Conservation (phyloP, 2,888 invertebrate genomes). For the Meiosimyza decipiens region DNA sequence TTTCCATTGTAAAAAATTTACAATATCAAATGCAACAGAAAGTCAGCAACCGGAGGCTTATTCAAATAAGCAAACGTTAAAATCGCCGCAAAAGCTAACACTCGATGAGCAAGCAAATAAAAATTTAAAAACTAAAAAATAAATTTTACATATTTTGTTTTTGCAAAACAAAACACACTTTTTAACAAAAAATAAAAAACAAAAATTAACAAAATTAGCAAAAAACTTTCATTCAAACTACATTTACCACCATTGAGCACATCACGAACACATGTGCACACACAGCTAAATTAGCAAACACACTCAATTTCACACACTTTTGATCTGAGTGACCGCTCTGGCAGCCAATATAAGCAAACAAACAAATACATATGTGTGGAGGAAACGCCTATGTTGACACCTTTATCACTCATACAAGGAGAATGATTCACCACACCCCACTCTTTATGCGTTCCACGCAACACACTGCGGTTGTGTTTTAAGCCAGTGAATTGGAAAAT, state of each 20-base stretch:
- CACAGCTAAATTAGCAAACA: not conserved
- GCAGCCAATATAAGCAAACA: not conserved
- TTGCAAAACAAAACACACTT: no score
- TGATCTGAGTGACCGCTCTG: not conserved
- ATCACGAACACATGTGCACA: not conserved
- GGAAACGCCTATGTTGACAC: not conserved
- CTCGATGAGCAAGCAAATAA: no score
- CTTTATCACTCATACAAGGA: not conserved
- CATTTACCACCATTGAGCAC: constrained; percentile 1
- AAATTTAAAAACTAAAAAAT: not conserved
- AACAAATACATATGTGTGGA: no score
- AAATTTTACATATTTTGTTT: not conserved
- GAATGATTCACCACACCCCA: not conserved
- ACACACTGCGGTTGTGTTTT: constrained; percentile 31
- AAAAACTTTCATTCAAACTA: not conserved
- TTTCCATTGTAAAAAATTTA: not conserved
- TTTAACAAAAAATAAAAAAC: not conserved
- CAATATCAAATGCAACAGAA: not conserved
- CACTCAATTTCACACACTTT: constrained; percentile 4
- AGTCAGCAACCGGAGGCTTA: no score
- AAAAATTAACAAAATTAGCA: not conserved
- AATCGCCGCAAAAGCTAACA: not conserved
- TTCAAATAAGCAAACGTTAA: no score
- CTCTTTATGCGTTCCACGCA: not conserved
- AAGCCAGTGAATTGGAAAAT: constrained; percentile 53